These are phyloP conservation scores for Lypha dubia DNA, from an alignment of 2,888 invertebrate genomes.

Conservation along the genomic window DNA sequence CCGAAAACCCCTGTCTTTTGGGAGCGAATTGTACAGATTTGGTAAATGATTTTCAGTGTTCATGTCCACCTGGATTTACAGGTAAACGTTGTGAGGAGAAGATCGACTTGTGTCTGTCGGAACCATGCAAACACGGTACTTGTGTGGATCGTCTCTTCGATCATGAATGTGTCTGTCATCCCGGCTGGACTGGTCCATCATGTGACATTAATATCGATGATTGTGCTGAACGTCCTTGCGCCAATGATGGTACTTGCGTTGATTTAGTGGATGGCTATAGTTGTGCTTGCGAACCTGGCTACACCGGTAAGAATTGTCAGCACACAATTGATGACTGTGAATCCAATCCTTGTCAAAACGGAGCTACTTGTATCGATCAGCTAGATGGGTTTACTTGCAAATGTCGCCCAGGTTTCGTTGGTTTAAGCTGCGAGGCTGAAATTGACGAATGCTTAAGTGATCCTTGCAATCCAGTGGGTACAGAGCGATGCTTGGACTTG, in stretches of 20 bases:
- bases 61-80: conserved; percentile 96
- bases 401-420: conserved; percentile 96
- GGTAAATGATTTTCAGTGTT: conserved; percentile 96
- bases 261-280: conserved; percentile 93
- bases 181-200: conserved; percentile 93
- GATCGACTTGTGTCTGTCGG: conserved; percentile 94
- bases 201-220: conserved; percentile 97
- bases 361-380: conserved; percentile 93
- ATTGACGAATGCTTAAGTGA: conserved; percentile 96
- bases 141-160: conserved; percentile 95
- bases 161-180: conserved; percentile 94
- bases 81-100: conserved; percentile 98
- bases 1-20: conserved; percentile 94
- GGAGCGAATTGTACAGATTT: conserved; percentile 97
- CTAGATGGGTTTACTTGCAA: conserved; percentile 95
- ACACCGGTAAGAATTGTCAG: conserved; percentile 96
- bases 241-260: conserved; percentile 95
- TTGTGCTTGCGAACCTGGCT: conserved; percentile 96
- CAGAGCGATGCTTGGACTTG: conserved; percentile 94
- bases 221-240: conserved; percentile 94
- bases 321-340: conserved; percentile 96
- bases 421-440: conserved; percentile 96
- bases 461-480: conserved; percentile 95
- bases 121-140: conserved; percentile 96
- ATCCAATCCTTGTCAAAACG: conserved; percentile 95